Percentiles rank a stretch among this genome's conserved stretches.
Evolutionary conservation across 2,113 vertebrate genomes (phyloP).

Genomic region (Sula dactylatra): DNA sequence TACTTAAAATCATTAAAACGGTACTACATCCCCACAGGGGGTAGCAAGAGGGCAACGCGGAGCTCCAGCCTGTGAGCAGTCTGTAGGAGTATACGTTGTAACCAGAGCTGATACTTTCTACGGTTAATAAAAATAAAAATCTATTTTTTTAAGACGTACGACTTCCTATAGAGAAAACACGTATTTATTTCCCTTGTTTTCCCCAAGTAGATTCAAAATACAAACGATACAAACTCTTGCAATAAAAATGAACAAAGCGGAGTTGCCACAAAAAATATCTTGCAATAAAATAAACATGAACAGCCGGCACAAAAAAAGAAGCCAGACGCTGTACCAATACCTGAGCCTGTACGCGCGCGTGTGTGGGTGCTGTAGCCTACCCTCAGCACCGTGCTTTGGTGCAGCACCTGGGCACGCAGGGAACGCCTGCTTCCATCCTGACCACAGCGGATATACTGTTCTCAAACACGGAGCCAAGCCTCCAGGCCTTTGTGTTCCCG

Average conservation of each 20-base stretch:
- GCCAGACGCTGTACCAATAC: not conserved
- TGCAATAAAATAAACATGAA: not conserved
- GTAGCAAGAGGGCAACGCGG: accelerated
- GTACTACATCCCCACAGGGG: not conserved
- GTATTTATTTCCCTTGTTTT: not conserved
- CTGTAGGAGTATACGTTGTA: not conserved
- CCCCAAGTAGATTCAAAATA: not conserved
- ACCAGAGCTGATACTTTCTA: not conserved
- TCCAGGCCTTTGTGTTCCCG: not conserved
- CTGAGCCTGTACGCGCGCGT: not conserved
- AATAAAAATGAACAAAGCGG: not conserved
- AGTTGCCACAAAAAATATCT: not conserved
- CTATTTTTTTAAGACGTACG: not conserved
- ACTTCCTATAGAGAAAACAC: accelerated
- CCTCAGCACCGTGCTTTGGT: not conserved
- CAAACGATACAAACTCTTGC: not conserved
- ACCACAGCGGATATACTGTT: not conserved
- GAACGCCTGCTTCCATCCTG: not conserved
- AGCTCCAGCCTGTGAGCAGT: accelerated
- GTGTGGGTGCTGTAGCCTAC: not conserved
- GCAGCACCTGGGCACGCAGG: not conserved
- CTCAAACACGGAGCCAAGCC: not conserved
- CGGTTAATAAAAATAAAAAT: not conserved
- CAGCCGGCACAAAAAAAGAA: not conserved
- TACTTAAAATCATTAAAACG: not conserved